Evolutionary conservation across 1,140 invertebrate genomes (phyloP), one percentile per base, ranked within the genome.

Genomic region (Ips nitidus): DNA sequence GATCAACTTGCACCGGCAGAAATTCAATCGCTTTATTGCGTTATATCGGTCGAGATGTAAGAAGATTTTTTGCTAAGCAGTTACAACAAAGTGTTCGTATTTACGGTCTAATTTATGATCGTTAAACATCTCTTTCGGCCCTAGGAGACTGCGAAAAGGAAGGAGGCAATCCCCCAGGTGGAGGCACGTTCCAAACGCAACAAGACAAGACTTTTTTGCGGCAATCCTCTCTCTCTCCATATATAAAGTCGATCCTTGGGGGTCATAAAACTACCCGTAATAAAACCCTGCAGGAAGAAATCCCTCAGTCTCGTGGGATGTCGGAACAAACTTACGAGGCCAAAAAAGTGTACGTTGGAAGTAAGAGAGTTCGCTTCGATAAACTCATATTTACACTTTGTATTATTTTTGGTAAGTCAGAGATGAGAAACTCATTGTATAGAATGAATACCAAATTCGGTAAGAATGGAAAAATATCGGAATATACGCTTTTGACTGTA

Each of bases 211-310:
- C 38, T 56, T 56, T 56, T 37, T 8, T 6, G 53, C 38, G 22
- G n/a, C 37, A 7, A 39, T 37, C 53, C 53, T 22, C 22, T 22
- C 22, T 22, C 22, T 22, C 22, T 22, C 22, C 22, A 22, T 22
- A 22, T n/a, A 47, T 56, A 56, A 56, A 56, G 22, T 37, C 5
- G 45, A 47, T 47, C n/a, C 45, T 22, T 39, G 53, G 36, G 2
- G 53, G 53, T 37, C 53, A 37, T 56, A 56, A 56, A 56, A 56
- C 53, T 56, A 56, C 6, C 53, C 53, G 8, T 56, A 56, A 56
- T 56, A 56, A 56, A 56, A 56, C 7, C 45, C 38, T 22, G 22
- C 53, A 56, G 53, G 53, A 39, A 50, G n/a, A 37, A 56, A 56
- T 56, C 53, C 38, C 38, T 39, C 53, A 37, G 53, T 56, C 53